Evolutionary conservation across 2,797 vertebrate genomes (phyloP).

Genomic region (Coregonus suidteri): DNA sequence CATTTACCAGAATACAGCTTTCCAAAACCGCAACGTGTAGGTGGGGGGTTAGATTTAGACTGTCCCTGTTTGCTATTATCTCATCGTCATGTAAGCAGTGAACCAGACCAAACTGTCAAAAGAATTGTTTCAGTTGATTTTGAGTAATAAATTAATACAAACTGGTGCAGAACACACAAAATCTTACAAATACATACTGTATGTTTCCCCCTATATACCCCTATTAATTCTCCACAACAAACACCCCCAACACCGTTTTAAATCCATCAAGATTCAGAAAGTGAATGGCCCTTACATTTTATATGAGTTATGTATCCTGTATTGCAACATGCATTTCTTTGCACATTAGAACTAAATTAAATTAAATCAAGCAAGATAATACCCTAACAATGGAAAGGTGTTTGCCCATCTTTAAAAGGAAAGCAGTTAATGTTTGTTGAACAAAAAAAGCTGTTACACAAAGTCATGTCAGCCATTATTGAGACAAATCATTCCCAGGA

Average conservation of each 20-base stretch:
- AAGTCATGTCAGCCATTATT: constrained; percentile 52
- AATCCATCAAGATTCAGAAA: constrained; percentile 57
- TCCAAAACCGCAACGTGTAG: constrained; percentile 86
- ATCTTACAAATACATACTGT: constrained; percentile 17
- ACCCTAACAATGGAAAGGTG: constrained; percentile 31
- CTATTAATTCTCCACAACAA: constrained; percentile 31
- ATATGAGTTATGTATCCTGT: constrained; percentile 52
- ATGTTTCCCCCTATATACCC: constrained; percentile 32
- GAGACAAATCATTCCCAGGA: constrained; percentile 64
- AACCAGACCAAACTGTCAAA: constrained; percentile 87
- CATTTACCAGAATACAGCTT: constrained; percentile 89
- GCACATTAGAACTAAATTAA: constrained; percentile 34
- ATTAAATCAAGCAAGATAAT: constrained; percentile 41
- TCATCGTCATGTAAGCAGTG: constrained; percentile 90
- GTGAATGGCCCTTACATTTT: constrained; percentile 57
- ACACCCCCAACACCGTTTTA: constrained; percentile 23
- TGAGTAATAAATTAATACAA: constrained; percentile 70
- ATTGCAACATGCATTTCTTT: constrained; percentile 56
- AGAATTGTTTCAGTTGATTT: constrained; percentile 81
- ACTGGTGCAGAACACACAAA: constrained; percentile 45
- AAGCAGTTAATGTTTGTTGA: constrained; percentile 45
- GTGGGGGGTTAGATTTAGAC: constrained; percentile 83
- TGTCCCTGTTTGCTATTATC: constrained; percentile 87
- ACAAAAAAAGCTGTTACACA: constrained; percentile 22
- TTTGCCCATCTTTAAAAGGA: constrained; percentile 49